A percentile compares a stretch with the other conserved stretches of the same genome.
These are phyloP conservation scores for Cryptosula pallasiana DNA, from an alignment of 2,888 invertebrate genomes.

Conservation along the genomic window DNA sequence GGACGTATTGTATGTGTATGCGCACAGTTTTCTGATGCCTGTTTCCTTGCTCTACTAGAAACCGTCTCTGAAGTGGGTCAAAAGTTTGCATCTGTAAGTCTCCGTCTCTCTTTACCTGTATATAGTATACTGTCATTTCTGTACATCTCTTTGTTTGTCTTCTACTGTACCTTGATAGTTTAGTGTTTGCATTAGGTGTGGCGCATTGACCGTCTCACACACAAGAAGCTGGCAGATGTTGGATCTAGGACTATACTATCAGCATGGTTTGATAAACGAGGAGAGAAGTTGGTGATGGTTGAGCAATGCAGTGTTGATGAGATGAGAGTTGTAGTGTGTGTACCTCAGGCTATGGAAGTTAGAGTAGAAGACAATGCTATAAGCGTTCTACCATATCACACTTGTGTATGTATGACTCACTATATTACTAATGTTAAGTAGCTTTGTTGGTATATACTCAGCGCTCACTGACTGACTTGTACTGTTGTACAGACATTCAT, in stretches of 20 bases:
- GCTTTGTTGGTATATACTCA: too few species aligned
- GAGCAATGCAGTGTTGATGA: constrained; percentile 18
- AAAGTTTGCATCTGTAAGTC: constrained; percentile 21
- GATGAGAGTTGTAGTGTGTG: neutral
- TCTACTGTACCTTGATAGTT: too few species aligned
- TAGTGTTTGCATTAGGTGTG: neutral
- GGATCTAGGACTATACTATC: neutral
- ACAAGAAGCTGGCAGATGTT: constrained; percentile 11
- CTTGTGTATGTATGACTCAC: neutral
- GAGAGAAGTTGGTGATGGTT: constrained; percentile 7
- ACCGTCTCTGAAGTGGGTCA: constrained; percentile 10
- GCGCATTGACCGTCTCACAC: neutral
- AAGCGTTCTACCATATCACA: neutral
- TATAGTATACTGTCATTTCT: too few species aligned
- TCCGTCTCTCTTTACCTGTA: too few species aligned
- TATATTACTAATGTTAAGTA: too few species aligned
- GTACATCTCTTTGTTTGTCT: too few species aligned
- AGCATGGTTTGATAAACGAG: neutral
- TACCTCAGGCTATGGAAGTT: constrained; percentile 1
- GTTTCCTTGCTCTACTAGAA: constrained; percentile 7
- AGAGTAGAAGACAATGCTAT: neutral
- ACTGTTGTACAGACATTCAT: neutral
- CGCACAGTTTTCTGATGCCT: neutral
- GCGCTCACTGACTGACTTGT: neutral
- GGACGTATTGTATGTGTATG: constrained; percentile 13